Percentiles rank a stretch among this genome's conserved stretches.
phyloP scores from a whole-genome alignment of 2,888 invertebrate genomes.

The Laspeyria flexula region DNA sequence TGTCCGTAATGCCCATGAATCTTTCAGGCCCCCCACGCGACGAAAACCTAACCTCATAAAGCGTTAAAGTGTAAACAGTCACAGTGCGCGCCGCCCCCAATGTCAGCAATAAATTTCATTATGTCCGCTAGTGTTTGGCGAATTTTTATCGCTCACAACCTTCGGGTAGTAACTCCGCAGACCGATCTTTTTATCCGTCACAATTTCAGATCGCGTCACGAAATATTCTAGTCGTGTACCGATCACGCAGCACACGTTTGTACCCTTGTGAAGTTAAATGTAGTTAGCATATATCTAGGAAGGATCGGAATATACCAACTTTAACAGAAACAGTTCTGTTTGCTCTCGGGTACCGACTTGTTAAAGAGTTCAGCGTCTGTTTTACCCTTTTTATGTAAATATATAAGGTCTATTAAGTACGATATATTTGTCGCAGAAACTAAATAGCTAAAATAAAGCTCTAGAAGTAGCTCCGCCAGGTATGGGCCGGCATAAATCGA shows the following conservation, averaged over 20 bases:
- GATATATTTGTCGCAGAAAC: not conserved
- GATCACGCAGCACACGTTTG: slow-evolving; percentile 27
- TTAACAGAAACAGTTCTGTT: not conserved
- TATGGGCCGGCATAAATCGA: slow-evolving; percentile 9
- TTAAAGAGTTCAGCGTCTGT: not conserved
- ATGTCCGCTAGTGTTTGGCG: slow-evolving; percentile 15
- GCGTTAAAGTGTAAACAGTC: slow-evolving; percentile 4
- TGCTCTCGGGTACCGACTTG: not conserved
- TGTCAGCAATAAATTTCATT: slow-evolving; percentile 32
- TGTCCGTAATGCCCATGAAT: slow-evolving; percentile 8
- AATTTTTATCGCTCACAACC: slow-evolving; percentile 25
- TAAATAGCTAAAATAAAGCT: not conserved
- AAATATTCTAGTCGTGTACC: slow-evolving; percentile 27
- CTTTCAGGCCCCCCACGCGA: slow-evolving; percentile 3
- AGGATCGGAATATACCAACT: not conserved
- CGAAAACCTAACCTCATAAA: slow-evolving; percentile 10
- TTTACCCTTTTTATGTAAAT: not conserved
- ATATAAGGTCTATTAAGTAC: not conserved
- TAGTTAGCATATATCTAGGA: not conserved
- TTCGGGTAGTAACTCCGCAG: slow-evolving; percentile 19
- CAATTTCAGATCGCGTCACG: slow-evolving; percentile 11
- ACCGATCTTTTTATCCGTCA: slow-evolving; percentile 10
- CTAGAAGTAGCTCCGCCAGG: not conserved
- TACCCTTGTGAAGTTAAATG: slow-evolving; percentile 8
- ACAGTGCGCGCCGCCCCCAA: slow-evolving; percentile 7